These are phyloP conservation scores for Heteromyza rotundicornis DNA, from an alignment of 2,888 invertebrate species.

Conservation along the genomic window DNA sequence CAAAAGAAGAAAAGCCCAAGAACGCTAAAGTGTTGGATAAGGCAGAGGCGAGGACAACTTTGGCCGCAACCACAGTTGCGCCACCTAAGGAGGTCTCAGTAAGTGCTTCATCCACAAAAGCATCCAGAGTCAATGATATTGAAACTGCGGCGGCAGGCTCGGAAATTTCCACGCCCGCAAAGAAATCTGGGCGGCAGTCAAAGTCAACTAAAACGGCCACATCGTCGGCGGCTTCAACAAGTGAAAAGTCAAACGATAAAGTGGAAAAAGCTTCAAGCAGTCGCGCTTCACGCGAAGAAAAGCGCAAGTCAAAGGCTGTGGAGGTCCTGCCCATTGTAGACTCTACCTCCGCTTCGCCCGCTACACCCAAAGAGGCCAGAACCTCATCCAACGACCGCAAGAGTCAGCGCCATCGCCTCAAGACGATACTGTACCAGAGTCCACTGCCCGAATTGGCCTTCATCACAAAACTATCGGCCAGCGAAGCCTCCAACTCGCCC, in stretches of 20 bases:
- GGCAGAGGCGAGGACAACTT: constrained; percentile 24
- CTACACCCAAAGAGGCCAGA: constrained; percentile 29
- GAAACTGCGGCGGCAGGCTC: constrained; percentile 11
- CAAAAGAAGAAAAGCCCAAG: constrained; percentile 27
- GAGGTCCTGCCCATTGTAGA: not conserved
- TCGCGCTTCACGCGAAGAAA: constrained; percentile 22
- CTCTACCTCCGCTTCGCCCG: not conserved
- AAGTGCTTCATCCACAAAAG: constrained; percentile 5
- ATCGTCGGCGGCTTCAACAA: not conserved
- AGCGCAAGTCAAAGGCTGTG: constrained; percentile 28
- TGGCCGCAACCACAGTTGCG: constrained; percentile 45
- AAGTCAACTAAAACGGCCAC: constrained; percentile 15
- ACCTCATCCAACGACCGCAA: constrained; percentile 39
- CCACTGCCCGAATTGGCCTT: constrained; percentile 80
- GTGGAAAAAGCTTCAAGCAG: constrained; percentile 19
- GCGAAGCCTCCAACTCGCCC: constrained; percentile 66
- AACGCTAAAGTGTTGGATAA: constrained; percentile 23
- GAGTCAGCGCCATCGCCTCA: constrained; percentile 51
- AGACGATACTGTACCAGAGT: constrained; percentile 78
- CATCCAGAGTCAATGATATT: not conserved
- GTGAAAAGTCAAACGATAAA: not conserved
- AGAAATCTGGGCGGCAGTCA: constrained; percentile 21
- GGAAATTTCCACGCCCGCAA: constrained; percentile 2
- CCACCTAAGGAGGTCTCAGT: not conserved
- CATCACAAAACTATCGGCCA: constrained; percentile 75